Evolutionary conservation across 2,797 vertebrate species (phyloP), one percentile per base, ranked within the genome.

Genomic region (Morus bassanus): DNA sequence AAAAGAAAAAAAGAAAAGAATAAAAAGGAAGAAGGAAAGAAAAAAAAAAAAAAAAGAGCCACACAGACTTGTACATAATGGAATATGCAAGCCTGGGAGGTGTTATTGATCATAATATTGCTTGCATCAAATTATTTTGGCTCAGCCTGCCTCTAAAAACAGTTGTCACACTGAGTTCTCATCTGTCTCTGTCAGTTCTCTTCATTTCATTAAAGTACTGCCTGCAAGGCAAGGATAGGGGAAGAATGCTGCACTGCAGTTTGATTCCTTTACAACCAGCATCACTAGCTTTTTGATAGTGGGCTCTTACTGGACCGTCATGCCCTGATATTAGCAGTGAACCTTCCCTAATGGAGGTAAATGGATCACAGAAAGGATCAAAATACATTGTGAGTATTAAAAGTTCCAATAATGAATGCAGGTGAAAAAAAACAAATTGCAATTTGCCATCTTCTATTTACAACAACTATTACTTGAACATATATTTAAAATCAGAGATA

Each of bases 61-160:
- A 92, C 50, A 21, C 8, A 31, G 37, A 15, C 48, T 69, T 65
- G 60, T 60, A 24, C 41, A n/a, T 89, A 93, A 94, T 92, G 76
- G 68, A 94, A 91, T 92, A 54, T 72, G 43, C 76, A 96, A 92
- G 59, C 19, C 87, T 88, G 27, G 67, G 30, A 91, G 68, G 56
- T 74, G 76, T 64, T 96, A 92, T 97, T 95, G 65, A 92, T 96
- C 53, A 87, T 79, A 77, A 89, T 79, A 88, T 63, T 91, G 57
- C 39, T 59, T 83, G 10, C 93, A 93, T 76, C 39, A 75, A 91
- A 68, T 93, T 82, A 45, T 72, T 89, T 95, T 81, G 37, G n/a
- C 65, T 88, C 48, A 85, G 59, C 48, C 70, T 70, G 51, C 82
- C 57, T 90, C 78, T n/a, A 56, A 93, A 91, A 86, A 14, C 13